phyloP scores from a whole-genome alignment of 2,113 vertebrate species.

The Columba livia region DNA sequence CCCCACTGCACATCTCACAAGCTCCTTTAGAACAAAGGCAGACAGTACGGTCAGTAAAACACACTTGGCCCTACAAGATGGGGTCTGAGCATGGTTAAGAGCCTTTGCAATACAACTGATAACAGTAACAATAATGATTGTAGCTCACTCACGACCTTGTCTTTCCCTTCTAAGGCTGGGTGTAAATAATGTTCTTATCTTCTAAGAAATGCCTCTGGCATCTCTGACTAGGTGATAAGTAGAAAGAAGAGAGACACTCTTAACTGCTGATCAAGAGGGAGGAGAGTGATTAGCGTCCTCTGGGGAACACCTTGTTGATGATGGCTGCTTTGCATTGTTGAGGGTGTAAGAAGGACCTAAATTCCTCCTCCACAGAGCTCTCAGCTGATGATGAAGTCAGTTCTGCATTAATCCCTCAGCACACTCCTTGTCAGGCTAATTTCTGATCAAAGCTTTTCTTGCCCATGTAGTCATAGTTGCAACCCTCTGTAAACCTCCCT shows the following conservation, averaged over 20 bases:
- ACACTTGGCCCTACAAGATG: neutral
- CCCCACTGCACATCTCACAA: neutral
- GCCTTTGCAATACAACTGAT: neutral
- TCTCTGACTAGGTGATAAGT: slow-evolving; percentile 55
- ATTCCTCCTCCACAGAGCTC: slow-evolving; percentile 46
- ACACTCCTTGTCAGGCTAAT: neutral
- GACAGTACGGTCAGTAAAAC: neutral
- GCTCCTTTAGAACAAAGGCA: neutral
- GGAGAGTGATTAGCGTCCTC: slow-evolving; percentile 57
- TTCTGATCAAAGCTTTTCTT: slow-evolving; percentile 52
- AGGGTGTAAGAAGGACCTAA: slow-evolving; percentile 49
- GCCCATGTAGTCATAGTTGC: neutral
- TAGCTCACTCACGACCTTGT: neutral
- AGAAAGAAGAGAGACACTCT: slow-evolving; percentile 55
- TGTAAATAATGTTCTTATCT: slow-evolving; percentile 52
- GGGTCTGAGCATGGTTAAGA: neutral
- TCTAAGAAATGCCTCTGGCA: slow-evolving; percentile 53
- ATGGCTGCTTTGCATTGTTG: slow-evolving; percentile 59
- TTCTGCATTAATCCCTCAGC: slow-evolving; percentile 40
- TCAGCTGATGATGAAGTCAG: slow-evolving; percentile 58
- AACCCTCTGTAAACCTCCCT: neutral
- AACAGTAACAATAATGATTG: slow-evolving; percentile 18
- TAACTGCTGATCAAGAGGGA: slow-evolving; percentile 56
- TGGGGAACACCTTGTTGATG: slow-evolving; percentile 63
- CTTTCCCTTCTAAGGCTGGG: slow-evolving; percentile 21